phyloP scores from a whole-genome alignment of 1,140 invertebrate species.

The Caenorhabditis brenneri region DNA sequence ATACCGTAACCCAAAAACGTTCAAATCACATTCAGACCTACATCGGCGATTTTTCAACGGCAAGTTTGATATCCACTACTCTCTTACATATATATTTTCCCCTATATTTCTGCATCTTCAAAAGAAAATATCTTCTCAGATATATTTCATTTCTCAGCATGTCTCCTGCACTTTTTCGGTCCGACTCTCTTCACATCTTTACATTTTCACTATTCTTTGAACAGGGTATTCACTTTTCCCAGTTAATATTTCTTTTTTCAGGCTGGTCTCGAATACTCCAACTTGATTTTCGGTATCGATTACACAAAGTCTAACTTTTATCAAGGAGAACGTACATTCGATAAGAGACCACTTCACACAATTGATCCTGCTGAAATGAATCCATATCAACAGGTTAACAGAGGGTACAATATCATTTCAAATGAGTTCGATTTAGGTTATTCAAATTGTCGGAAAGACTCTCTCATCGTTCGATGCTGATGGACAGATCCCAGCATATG shows the following conservation, averaged over 20 bases:
- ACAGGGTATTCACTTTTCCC: background rate
- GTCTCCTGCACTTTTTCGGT: background rate
- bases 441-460: slow-evolving; percentile 74
- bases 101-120: background rate
- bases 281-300: slow-evolving; percentile 74
- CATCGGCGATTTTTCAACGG: slow-evolving; percentile 41
- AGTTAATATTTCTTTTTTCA: slow-evolving; percentile 53
- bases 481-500: slow-evolving; percentile 73
- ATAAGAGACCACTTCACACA: slow-evolving; percentile 72
- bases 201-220: background rate
- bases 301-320: slow-evolving; percentile 74
- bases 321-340: slow-evolving; percentile 73
- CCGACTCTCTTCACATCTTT: background rate
- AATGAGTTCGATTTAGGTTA: slow-evolving; percentile 71
- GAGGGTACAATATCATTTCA: background rate
- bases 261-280: slow-evolving; percentile 73
- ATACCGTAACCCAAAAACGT: background rate
- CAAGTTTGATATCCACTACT: slow-evolving; percentile 35
- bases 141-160: background rate
- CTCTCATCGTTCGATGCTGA: slow-evolving; percentile 74
- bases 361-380: slow-evolving; percentile 64
- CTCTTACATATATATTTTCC: background rate
- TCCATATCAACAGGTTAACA: slow-evolving; percentile 71
- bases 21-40: slow-evolving; percentile 15
- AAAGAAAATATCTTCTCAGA: background rate